Evolutionary conservation across 2,797 vertebrate genomes (phyloP).

Genomic region (Artibeus lituratus): DNA sequence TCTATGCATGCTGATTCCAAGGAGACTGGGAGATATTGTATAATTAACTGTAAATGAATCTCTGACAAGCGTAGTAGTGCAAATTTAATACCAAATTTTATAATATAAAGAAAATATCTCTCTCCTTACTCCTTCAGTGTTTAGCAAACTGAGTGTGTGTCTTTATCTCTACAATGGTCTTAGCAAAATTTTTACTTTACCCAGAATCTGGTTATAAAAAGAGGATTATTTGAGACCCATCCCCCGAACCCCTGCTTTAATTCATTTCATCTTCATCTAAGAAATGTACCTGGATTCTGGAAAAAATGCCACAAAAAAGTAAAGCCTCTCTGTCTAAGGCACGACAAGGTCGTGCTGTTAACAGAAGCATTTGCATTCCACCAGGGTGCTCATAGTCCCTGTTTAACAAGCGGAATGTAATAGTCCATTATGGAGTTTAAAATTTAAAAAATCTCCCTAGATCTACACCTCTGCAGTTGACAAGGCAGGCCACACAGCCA

Average conservation of each 20-base stretch:
- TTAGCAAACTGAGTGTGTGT: not conserved
- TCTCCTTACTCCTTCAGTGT: not conserved
- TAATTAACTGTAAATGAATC: conserved; percentile 9
- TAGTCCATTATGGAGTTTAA: conserved; percentile 23
- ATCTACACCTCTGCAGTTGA: not conserved
- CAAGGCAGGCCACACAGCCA: conserved; percentile 23
- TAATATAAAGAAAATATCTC: not conserved
- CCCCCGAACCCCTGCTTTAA: not conserved
- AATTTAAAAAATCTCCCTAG: conserved; percentile 14
- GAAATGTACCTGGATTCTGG: not conserved
- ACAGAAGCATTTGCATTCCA: not conserved
- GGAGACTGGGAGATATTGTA: not conserved
- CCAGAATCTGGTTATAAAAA: not conserved
- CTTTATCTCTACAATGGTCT: not conserved
- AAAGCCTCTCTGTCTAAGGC: not conserved
- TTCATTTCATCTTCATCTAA: not conserved
- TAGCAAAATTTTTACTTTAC: not conserved
- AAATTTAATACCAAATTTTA: not conserved
- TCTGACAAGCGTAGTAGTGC: not conserved
- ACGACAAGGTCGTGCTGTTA: conserved; percentile 20
- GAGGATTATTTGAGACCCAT: not conserved
- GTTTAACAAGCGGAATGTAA: conserved; percentile 58
- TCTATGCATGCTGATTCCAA: not conserved
- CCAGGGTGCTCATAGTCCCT: not conserved
- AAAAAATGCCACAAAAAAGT: not conserved